Percentiles rank a stretch among this genome's conserved stretches.
phyloP scores from a whole-genome alignment of 1,140 invertebrate genomes.

The Pseudomyrmex pallidus region DNA sequence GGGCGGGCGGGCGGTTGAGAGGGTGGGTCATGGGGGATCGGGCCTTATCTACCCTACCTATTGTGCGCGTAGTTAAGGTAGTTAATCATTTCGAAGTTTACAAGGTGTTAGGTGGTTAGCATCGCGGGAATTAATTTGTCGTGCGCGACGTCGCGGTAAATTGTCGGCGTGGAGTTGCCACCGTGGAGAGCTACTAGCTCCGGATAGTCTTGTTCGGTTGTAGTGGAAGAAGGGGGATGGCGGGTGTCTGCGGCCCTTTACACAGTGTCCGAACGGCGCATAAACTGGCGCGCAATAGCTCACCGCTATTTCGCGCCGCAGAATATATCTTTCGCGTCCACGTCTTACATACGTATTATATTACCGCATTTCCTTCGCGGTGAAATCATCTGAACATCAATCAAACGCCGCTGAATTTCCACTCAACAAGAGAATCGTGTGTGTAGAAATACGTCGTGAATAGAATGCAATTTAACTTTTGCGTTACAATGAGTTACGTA shows the following conservation, averaged over 20 bases:
- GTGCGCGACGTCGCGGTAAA: slow-evolving; percentile 80
- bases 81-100: slow-evolving; percentile 80
- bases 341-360: slow-evolving; percentile 14
- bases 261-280: slow-evolving; percentile 35
- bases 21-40: slow-evolving; percentile 57
- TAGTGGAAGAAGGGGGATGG: too few relatives aligned
- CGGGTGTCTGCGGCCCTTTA: slow-evolving; percentile 29
- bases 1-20: neutral
- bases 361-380: too few relatives aligned
- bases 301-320: slow-evolving; percentile 24
- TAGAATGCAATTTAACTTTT: neutral
- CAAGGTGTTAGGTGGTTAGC: slow-evolving; percentile 78
- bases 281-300: slow-evolving; percentile 49
- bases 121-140: slow-evolving; percentile 81
- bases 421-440: neutral
- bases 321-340: slow-evolving; percentile 28
- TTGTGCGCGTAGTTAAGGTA: slow-evolving; percentile 72
- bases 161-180: slow-evolving; percentile 73
- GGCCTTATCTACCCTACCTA: slow-evolving; percentile 68
- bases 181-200: slow-evolving; percentile 60
- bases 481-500: neutral
- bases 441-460: neutral
- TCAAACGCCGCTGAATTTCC: neutral
- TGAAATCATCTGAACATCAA: neutral
- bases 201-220: slow-evolving; percentile 61